These are phyloP conservation scores for Trichomycterus rosablanca DNA, from an alignment of 2,113 vertebrate genomes.

Conservation along the genomic window DNA sequence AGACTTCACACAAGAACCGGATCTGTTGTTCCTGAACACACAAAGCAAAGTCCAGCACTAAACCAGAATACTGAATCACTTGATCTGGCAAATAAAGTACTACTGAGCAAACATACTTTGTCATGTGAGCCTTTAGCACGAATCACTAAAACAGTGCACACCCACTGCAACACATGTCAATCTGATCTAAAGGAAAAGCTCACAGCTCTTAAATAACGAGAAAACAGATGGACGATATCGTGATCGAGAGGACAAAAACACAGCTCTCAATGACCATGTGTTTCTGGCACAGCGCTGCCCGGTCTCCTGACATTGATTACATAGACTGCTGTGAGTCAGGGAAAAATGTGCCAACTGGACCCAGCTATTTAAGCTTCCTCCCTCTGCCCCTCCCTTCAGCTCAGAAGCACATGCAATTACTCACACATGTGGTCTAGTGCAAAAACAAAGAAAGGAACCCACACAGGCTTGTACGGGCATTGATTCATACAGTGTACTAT, in stretches of 20 bases:
- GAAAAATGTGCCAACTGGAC: slow-evolving; percentile 24
- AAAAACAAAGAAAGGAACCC: slow-evolving; percentile 25
- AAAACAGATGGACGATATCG: slow-evolving; percentile 16
- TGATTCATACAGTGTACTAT: not conserved
- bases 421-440: slow-evolving; percentile 30
- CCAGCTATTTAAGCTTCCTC: slow-evolving; percentile 14
- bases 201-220: not conserved
- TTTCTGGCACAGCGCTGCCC: slow-evolving; percentile 5
- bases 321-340: slow-evolving; percentile 14
- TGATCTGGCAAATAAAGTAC: not conserved
- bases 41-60: no score
- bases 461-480: slow-evolving; percentile 8
- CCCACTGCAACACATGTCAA: not conserved
- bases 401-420: slow-evolving; percentile 29
- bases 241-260: not conserved
- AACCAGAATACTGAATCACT: no score
- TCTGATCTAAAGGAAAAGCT: not conserved
- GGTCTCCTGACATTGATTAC: slow-evolving; percentile 23
- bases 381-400: not conserved
- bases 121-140: no score
- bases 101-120: not conserved
- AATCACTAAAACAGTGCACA: not conserved
- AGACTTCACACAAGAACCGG: no score
- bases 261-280: slow-evolving; percentile 8
- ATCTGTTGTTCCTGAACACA: no score